Evolutionary conservation across 2,797 vertebrate species (phyloP), one percentile per base, ranked within the genome.

Genomic region (Salarias fasciatus): DNA sequence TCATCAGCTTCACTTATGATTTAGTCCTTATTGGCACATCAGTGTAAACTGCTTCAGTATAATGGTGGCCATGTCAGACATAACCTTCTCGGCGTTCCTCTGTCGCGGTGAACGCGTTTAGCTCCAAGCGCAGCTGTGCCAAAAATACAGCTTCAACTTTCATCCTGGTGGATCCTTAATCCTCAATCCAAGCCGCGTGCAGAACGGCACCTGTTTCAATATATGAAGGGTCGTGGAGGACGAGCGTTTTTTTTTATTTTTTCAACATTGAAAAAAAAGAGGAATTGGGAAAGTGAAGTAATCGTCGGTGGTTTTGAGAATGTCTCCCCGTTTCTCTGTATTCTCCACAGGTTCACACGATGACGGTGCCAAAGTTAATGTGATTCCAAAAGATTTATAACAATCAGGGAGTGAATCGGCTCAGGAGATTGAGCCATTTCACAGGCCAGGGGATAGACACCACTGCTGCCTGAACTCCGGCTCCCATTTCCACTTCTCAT

Each of bases 391-490:
- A 83, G 86, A 88, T 90, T 90, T 87, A 90, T 87, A 80, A 80
- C 84, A 88, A 86, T 91, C 89, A 87, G 77, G 77, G 53, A 61
- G 65, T 49, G 80, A 73, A 75, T 62, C 43, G 28, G 56, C 63
- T 30, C 3, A 11, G 66, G 62, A 87, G 85, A 89, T 86, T 86
- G 86, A 86, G 80, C 80, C 80, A 88, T 91, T 91, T 90, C 84
- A 88, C 87, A 88, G 83, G 86, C 72, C 75, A 76, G 49, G 67
- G 75, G 72, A 83, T 35, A 87, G 84, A 83, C 81, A 88, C 70
- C 78, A 75, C 70, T 69, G 64, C 65, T 68, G 82, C 70, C 66
- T 85, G 75, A 85, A 86, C 83, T 77, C 78, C 75, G 76, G 77
- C 68, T 68, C 47, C 74, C 65, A 85, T 86, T 87, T 87, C 87